Conservation (phyloP, 1,140 invertebrate genomes). For the Procambarus clarkii region DNA sequence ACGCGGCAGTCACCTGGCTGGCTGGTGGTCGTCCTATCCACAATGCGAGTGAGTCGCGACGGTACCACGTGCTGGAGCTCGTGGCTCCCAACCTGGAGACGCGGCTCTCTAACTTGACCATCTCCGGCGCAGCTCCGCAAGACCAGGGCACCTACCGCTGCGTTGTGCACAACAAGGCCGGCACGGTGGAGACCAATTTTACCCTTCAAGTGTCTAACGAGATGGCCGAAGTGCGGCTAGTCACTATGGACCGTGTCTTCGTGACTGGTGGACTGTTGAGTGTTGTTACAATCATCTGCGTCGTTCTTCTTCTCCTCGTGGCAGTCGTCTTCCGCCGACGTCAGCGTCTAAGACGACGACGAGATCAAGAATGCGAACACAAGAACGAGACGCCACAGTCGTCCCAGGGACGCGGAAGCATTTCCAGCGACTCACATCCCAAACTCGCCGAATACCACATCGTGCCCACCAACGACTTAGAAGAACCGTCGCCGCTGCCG, state of each 20-base stretch:
- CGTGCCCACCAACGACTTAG: slow-evolving; percentile 81
- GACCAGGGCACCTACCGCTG: slow-evolving; percentile 86
- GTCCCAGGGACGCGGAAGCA: slow-evolving; percentile 45
- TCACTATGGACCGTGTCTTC: slow-evolving; percentile 60
- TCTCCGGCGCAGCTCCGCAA: slow-evolving; percentile 82
- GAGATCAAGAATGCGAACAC: slow-evolving; percentile 40
- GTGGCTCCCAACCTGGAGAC: slow-evolving; percentile 65
- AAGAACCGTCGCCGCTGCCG: slow-evolving; percentile 77
- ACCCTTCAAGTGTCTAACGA: slow-evolving; percentile 80
- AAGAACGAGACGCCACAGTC: slow-evolving; percentile 54
- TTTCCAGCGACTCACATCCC: slow-evolving; percentile 54
- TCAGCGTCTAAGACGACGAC: slow-evolving; percentile 14
- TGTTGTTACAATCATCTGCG: slow-evolving; percentile 37
- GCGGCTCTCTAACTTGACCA: slow-evolving; percentile 80
- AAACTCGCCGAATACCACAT: slow-evolving; percentile 83
- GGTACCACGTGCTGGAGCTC: slow-evolving; percentile 64
- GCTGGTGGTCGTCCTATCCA: slow-evolving; percentile 78
- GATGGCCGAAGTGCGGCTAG: slow-evolving; percentile 64
- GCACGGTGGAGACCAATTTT: slow-evolving; percentile 82
- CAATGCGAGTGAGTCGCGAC: slow-evolving; percentile 74
- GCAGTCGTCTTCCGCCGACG: slow-evolving; percentile 45
- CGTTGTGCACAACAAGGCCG: slow-evolving; percentile 86
- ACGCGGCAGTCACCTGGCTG: slow-evolving; percentile 81
- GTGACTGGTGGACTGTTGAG: slow-evolving; percentile 54
- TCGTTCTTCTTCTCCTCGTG: slow-evolving; percentile 38